A percentile compares a stretch with the other conserved stretches of the same genome.
phyloP scores from a whole-genome alignment of 2,797 vertebrate species.

The Erethizon dorsatum region DNA sequence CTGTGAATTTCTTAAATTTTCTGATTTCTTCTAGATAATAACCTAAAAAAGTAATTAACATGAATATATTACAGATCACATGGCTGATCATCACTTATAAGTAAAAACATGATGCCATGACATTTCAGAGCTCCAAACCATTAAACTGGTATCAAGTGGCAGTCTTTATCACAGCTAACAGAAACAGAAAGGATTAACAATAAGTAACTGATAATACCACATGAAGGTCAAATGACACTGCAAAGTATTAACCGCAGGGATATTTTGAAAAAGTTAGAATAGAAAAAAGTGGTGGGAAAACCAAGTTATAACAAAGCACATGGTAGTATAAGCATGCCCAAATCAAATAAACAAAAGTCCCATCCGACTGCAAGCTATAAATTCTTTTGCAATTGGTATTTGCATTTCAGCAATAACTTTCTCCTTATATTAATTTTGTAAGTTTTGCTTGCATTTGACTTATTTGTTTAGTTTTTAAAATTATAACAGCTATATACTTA shows the following conservation, averaged over 20 bases:
- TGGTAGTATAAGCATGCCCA: background rate
- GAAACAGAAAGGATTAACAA: slow-evolving; percentile 51
- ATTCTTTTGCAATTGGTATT: background rate
- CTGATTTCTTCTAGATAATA: slow-evolving; percentile 46
- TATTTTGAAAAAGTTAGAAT: slow-evolving; percentile 22
- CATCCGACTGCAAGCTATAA: background rate
- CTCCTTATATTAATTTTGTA: slow-evolving; percentile 49
- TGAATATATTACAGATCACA: slow-evolving; percentile 13
- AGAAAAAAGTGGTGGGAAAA: background rate
- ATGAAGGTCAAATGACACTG: slow-evolving; percentile 19
- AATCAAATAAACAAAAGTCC: background rate
- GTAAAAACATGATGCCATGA: background rate
- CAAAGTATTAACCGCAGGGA: background rate
- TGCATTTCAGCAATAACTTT: slow-evolving; percentile 53
- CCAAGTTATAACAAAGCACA: background rate
- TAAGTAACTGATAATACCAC: background rate
- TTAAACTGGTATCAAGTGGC: background rate
- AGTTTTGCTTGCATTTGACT: slow-evolving; percentile 40
- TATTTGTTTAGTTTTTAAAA: background rate
- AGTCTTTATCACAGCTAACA: background rate
- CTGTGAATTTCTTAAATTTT: slow-evolving; percentile 54
- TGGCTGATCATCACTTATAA: background rate
- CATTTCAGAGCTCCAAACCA: background rate
- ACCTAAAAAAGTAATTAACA: slow-evolving; percentile 11
- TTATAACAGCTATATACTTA: slow-evolving; percentile 13